phyloP scores from a whole-genome alignment of 2,888 invertebrate genomes.

The Meliscaeva auricollis region DNA sequence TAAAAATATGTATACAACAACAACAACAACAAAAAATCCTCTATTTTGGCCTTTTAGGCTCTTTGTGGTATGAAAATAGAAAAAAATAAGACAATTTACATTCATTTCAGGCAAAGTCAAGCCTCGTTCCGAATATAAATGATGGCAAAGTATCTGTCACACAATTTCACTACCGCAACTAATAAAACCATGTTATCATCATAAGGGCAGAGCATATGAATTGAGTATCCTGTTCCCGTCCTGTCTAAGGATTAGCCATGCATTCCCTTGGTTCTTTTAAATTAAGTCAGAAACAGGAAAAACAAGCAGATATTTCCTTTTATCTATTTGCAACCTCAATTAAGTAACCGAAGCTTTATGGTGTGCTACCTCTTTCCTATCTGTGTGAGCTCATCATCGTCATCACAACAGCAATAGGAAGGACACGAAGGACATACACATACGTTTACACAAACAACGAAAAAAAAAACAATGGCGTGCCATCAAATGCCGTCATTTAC shows the following conservation, averaged over 20 bases:
- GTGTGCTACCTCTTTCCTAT: constrained; percentile 33
- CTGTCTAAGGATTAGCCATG: constrained; percentile 49
- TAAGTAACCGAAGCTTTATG: constrained; percentile 57
- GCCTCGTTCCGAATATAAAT: constrained; percentile 23
- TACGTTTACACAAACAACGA: background rate
- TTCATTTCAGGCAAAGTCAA: constrained; percentile 32
- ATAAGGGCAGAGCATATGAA: constrained; percentile 30
- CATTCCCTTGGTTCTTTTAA: constrained; percentile 2
- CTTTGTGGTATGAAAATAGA: background rate
- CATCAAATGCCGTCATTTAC: constrained; percentile 17
- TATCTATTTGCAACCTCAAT: constrained; percentile 55
- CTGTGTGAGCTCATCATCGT: constrained; percentile 10
- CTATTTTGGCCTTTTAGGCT: background rate
- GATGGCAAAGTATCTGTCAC: constrained; percentile 37
- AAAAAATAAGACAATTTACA: constrained; percentile 43
- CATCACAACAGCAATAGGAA: constrained; percentile 40
- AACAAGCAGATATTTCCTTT: constrained; percentile 15
- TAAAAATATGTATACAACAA: background rate
- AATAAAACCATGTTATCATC: constrained; percentile 59
- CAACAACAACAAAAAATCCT: no score
- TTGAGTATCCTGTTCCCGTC: constrained; percentile 36
- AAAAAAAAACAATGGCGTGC: constrained; percentile 46
- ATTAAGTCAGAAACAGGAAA: constrained; percentile 47
- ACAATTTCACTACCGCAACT: constrained; percentile 43
- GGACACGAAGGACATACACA: constrained; percentile 4